These are phyloP conservation scores for Kryptopterus vitreolus DNA, from an alignment of 2,797 vertebrate species.

Conservation along the genomic window DNA sequence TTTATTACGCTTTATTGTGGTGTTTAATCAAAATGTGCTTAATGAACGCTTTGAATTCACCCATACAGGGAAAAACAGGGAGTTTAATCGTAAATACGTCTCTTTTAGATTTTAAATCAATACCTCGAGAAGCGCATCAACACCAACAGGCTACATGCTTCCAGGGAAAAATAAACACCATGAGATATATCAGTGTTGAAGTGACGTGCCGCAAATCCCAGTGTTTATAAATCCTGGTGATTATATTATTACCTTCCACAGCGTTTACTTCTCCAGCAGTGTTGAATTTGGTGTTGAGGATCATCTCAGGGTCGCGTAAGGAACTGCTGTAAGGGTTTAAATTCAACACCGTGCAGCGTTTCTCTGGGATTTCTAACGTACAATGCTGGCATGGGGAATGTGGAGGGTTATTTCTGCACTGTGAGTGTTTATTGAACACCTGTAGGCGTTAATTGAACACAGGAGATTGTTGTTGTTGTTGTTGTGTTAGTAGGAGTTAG, in stretches of 20 bases:
- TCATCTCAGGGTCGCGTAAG: neutral
- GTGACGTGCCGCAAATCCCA: too few species aligned
- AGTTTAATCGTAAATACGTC: neutral
- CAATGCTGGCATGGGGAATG: neutral
- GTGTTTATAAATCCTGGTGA: neutral
- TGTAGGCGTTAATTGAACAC: constrained; percentile 3
- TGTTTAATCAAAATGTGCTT: neutral
- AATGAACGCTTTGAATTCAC: neutral
- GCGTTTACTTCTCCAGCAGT: neutral
- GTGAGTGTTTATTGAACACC: neutral
- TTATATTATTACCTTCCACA: neutral
- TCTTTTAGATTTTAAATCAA: neutral
- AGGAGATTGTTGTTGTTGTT: neutral
- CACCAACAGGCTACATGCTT: neutral
- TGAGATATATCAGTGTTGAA: neutral
- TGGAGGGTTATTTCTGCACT: neutral
- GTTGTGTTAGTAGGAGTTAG: neutral
- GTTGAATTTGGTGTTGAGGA: neutral
- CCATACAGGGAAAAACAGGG: neutral
- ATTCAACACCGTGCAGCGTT: neutral
- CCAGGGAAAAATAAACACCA: neutral
- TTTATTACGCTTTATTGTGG: neutral
- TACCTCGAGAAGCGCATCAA: neutral
- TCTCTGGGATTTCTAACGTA: neutral
- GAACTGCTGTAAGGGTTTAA: neutral